phyloP scores from a whole-genome alignment of 2,888 invertebrate species.

The Idaea aversata region DNA sequence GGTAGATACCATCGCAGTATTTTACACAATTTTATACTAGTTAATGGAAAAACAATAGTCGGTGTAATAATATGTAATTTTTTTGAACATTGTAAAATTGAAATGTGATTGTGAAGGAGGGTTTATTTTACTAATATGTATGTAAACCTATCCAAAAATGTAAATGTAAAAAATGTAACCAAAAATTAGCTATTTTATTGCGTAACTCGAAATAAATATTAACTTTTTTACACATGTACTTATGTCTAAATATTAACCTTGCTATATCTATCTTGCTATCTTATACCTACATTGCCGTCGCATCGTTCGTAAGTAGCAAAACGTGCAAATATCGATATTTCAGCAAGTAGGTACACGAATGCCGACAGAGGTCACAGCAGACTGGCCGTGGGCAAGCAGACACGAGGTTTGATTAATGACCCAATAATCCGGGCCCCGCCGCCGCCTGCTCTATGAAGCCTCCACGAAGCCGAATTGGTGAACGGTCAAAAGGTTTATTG shows the following conservation, averaged over 20 bases:
- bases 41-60: not conserved
- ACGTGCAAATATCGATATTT: conserved; percentile 9
- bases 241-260: too few species aligned
- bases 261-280: too few species aligned
- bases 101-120: too few species aligned
- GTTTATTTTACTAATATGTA: too few species aligned
- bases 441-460: conserved; percentile 67
- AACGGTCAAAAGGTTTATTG: conserved; percentile 79
- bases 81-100: not conserved
- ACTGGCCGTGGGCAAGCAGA: not conserved
- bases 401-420: conserved; percentile 73
- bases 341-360: conserved; percentile 9
- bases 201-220: too few species aligned
- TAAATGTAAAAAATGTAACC: too few species aligned
- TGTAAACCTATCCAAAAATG: too few species aligned
- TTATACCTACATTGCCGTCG: not conserved
- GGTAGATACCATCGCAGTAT: conserved; percentile 13
- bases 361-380: conserved; percentile 17
- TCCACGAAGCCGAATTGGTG: conserved; percentile 79
- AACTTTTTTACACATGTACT: too few species aligned
- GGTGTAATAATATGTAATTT: not conserved
- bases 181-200: too few species aligned
- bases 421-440: conserved; percentile 69
- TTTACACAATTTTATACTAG: conserved; percentile 23
- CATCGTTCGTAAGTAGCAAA: not conserved